A percentile compares a stretch with the other conserved stretches of the same genome.
Conservation (phyloP, 2,888 invertebrate genomes). For the Pristionchus mayeri region DNA sequence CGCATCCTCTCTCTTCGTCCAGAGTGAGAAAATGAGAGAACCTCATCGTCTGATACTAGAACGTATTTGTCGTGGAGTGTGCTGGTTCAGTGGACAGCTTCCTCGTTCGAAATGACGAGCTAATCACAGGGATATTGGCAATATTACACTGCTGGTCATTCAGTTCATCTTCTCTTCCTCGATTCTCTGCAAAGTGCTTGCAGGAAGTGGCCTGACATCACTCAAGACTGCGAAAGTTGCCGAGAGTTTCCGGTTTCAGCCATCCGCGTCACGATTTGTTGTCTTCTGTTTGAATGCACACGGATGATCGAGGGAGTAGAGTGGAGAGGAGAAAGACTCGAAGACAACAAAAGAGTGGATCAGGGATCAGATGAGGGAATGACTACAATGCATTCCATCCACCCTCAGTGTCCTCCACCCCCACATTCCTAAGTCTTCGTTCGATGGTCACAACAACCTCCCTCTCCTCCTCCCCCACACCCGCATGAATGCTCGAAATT, state of each 20-base stretch:
- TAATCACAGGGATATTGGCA: neutral
- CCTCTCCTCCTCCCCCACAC: too few relatives aligned
- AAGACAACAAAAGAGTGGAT: too few relatives aligned
- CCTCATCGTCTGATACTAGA: neutral
- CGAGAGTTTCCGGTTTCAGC: slow-evolving; percentile 9
- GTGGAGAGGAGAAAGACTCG: neutral
- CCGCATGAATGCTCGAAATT: neutral
- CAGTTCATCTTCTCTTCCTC: too few relatives aligned
- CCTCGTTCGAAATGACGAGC: neutral
- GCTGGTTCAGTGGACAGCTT: neutral
- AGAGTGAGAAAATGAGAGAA: too few relatives aligned
- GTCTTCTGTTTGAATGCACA: slow-evolving; percentile 3
- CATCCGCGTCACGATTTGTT: neutral
- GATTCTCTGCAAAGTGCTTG: neutral
- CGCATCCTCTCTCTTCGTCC: too few relatives aligned
- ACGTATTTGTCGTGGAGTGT: too few relatives aligned
- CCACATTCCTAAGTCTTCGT: neutral
- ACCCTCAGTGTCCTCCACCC: neutral
- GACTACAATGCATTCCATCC: too few relatives aligned
- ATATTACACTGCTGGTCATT: too few relatives aligned
- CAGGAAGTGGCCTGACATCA: slow-evolving; percentile 12
- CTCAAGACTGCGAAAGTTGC: neutral
- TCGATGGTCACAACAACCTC: too few relatives aligned
- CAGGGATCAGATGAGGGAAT: too few relatives aligned
- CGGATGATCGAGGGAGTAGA: neutral